Evolutionary conservation across 37 sponge, comb jelly and placozoan genomes (phyloP).

Genomic region (Agelas oroides): DNA sequence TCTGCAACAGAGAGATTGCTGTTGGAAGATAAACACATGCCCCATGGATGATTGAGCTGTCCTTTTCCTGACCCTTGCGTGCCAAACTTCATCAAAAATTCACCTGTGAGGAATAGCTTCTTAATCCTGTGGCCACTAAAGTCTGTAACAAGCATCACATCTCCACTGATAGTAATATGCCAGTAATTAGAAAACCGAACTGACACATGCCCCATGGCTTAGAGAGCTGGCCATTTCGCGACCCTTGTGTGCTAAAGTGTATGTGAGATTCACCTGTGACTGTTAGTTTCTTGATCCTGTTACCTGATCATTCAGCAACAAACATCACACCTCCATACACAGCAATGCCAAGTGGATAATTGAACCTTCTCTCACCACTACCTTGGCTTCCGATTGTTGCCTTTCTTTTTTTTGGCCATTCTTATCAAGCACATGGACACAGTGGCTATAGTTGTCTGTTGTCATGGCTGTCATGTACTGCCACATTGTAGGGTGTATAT

Average conservation of each 20-base stretch:
- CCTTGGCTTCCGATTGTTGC: neutral
- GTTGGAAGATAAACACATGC: conserved; percentile 20
- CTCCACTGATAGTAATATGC: conserved; percentile 33
- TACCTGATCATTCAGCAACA: conserved; percentile 33
- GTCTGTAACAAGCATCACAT: conserved; percentile 47
- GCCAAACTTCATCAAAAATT: conserved; percentile 45
- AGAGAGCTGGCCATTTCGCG: conserved; percentile 24
- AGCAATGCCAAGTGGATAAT: conserved; percentile 34
- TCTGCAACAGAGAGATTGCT: conserved; percentile 42
- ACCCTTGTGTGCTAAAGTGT: conserved; percentile 38
- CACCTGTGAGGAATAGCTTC: conserved; percentile 15
- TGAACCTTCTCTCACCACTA: conserved; percentile 41
- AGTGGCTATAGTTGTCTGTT: no score
- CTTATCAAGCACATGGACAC: no score
- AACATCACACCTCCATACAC: conserved; percentile 38
- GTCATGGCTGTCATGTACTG: no score
- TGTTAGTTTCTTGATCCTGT: conserved; percentile 34
- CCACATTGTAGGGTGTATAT: no score
- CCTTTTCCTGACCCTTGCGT: conserved; percentile 23
- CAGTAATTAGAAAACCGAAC: no score
- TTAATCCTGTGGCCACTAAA: conserved; percentile 25
- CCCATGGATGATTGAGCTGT: conserved; percentile 32
- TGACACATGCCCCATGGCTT: conserved; percentile 44
- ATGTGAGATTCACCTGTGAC: conserved; percentile 10
- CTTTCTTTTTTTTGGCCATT: no score